phyloP scores from a whole-genome alignment of 2,797 vertebrate species.

The Danio tinwini region DNA sequence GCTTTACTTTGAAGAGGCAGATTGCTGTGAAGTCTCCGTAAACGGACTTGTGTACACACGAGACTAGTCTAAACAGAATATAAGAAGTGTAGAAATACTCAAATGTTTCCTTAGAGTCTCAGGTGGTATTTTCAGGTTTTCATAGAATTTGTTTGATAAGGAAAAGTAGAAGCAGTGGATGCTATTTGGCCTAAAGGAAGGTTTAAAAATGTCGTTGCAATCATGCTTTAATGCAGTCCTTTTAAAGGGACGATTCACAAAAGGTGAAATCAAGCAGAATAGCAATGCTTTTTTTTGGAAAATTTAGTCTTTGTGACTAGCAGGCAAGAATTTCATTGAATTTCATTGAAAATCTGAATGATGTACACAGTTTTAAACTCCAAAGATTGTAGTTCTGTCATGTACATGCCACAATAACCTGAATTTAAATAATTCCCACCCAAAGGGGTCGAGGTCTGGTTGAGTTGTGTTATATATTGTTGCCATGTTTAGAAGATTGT shows the following conservation, averaged over 20 bases:
- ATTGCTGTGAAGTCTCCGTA: background rate
- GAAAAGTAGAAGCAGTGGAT: conserved; percentile 9
- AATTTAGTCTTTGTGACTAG: background rate
- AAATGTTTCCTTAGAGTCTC: background rate
- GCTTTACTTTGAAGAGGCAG: background rate
- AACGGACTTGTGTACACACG: background rate
- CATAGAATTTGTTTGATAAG: background rate
- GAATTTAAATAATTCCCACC: too few species aligned
- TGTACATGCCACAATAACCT: too few species aligned
- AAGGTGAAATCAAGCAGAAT: background rate
- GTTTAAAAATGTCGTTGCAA: background rate
- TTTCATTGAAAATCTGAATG: too few species aligned
- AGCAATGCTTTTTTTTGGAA: background rate
- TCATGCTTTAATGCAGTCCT: background rate
- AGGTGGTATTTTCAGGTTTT: conserved; percentile 21
- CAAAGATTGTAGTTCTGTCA: too few species aligned
- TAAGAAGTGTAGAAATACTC: background rate
- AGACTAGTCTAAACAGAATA: conserved; percentile 4
- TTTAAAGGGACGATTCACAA: background rate
- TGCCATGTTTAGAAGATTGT: too few species aligned
- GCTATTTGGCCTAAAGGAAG: background rate
- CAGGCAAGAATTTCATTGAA: too few species aligned
- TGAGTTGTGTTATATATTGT: too few species aligned
- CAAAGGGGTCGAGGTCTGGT: too few species aligned
- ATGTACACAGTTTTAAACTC: too few species aligned